phyloP scores from a whole-genome alignment of 2,797 vertebrate genomes.

The Hippopotamyrus pictus region DNA sequence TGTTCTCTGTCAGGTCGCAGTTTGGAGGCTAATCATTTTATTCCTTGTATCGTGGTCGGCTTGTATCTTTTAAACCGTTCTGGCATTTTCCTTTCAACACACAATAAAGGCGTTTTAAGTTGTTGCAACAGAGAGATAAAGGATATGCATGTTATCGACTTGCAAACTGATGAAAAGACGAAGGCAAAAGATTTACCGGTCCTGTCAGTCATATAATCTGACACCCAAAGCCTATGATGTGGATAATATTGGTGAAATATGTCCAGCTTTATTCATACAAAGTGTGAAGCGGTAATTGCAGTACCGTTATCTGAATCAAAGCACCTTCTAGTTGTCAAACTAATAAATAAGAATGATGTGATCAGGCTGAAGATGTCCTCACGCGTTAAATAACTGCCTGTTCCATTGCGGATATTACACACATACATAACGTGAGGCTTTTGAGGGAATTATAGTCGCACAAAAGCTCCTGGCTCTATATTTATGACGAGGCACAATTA shows the following conservation, averaged over 20 bases:
- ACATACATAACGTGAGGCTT: not conserved
- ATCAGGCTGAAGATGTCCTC: not conserved
- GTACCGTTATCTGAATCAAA: not conserved
- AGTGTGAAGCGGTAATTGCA: not conserved
- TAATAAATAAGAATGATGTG: not conserved
- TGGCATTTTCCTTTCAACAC: not conserved
- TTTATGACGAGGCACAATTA: not conserved
- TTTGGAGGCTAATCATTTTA: not conserved
- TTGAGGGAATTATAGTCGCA: not conserved
- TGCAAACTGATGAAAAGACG: not conserved
- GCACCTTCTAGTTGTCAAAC: not conserved
- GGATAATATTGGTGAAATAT: not conserved
- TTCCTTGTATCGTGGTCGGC: not conserved
- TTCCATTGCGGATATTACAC: not conserved
- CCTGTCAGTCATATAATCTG: not conserved
- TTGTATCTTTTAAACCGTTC: not conserved
- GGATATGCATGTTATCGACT: not conserved
- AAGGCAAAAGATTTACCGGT: not conserved
- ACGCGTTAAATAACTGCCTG: not conserved
- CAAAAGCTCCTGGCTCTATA: not conserved
- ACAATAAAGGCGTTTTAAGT: not conserved
- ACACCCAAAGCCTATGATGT: not conserved
- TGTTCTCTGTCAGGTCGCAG: not conserved
- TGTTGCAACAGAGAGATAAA: not conserved
- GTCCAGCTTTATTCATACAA: not conserved